phyloP scores from a whole-genome alignment of 2,888 invertebrate species.

The Apoderus coryli region DNA sequence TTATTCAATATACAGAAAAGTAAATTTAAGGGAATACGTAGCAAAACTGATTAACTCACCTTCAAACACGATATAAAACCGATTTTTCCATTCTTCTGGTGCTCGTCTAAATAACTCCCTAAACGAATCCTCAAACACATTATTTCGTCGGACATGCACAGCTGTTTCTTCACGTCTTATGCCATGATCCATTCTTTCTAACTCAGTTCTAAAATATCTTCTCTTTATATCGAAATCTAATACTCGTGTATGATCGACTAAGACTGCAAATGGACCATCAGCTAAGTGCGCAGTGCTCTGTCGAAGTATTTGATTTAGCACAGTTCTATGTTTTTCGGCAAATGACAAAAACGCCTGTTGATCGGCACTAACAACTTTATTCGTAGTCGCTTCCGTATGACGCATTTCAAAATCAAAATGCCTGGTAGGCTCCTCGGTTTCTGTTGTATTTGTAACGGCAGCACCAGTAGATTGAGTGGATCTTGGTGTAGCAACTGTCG shows the following conservation, averaged over 20 bases:
- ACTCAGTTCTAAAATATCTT: constrained; percentile 72
- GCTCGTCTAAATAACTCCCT: constrained; percentile 68
- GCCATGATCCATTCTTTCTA: constrained; percentile 69
- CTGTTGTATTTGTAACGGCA: neutral
- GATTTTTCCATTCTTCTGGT: constrained; percentile 80
- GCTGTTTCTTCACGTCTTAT: constrained; percentile 69
- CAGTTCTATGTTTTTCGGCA: constrained; percentile 77
- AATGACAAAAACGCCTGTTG: constrained; percentile 64
- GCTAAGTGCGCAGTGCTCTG: constrained; percentile 65
- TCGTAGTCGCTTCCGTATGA: constrained; percentile 8
- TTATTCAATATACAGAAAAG: neutral
- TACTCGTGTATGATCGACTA: constrained; percentile 76
- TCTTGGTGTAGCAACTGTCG: neutral
- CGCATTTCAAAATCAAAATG: constrained; percentile 15
- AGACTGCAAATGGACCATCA: constrained; percentile 75
- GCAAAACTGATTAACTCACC: no score
- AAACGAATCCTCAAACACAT: constrained; percentile 83
- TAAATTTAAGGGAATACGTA: neutral
- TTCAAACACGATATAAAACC: constrained; percentile 86
- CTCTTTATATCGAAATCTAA: constrained; percentile 84
- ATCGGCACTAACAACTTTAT: constrained; percentile 31
- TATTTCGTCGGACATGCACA: constrained; percentile 67
- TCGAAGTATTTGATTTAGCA: constrained; percentile 76
- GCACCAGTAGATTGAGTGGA: neutral
- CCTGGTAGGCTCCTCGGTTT: constrained; percentile 2